phyloP scores from a whole-genome alignment of 2,888 invertebrate species.

The Calameuta idolon region DNA sequence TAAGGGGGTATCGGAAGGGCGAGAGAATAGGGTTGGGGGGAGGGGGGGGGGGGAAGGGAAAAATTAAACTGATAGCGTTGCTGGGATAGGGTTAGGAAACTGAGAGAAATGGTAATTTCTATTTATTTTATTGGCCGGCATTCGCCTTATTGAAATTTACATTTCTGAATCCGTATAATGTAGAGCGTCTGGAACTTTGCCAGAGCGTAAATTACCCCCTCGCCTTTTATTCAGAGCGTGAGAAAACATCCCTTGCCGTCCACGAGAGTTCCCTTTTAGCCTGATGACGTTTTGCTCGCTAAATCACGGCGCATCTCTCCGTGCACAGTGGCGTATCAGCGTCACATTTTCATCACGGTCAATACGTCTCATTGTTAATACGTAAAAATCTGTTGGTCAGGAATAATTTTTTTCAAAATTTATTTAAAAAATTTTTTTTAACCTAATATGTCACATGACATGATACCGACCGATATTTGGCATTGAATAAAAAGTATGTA shows the following conservation, averaged over 20 bases:
- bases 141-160: constrained; percentile 27
- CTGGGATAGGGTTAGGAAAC: not conserved
- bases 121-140: constrained; percentile 22
- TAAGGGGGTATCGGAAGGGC: not conserved
- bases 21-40: not conserved
- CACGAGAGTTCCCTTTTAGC: not conserved
- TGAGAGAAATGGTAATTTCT: constrained; percentile 1
- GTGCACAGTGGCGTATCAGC: not conserved
- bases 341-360: not conserved
- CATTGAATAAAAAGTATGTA: not conserved
- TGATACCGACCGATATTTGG: no score
- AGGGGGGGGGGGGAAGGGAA: not conserved
- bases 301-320: not conserved
- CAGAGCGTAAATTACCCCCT: constrained; percentile 21
- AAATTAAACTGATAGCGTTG: not conserved
- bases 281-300: not conserved
- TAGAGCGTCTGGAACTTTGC: constrained; percentile 24
- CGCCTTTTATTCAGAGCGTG: not conserved
- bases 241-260: not conserved
- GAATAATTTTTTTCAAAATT: no score
- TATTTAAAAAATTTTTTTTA: no score
- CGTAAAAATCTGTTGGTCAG: not conserved
- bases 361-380: not conserved
- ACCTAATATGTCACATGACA: no score
- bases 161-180: constrained; percentile 27